Base-by-base conservation (phyloP, 2,797 vertebrate species). In the Cynodonichthys magdalenae region DNA sequence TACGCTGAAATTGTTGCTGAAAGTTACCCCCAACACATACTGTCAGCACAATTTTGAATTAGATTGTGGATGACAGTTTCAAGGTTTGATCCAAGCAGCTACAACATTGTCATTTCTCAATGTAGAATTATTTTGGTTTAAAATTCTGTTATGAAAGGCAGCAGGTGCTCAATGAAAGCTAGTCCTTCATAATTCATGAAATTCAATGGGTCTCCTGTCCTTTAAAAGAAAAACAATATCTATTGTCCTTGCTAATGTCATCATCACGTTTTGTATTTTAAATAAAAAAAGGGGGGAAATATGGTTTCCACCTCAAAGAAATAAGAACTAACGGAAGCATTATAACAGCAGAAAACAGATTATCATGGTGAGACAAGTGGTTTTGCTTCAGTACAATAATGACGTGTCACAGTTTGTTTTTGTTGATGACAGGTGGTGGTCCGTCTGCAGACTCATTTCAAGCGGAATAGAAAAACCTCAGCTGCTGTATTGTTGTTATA, bases 251-350 rank as follows among this genome's bases (percentile, higher is more conserved):
- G 72, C 87, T 87, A 63, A 81, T 91, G 90, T 92, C 83, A 89
- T 92, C 87, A 89, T 82, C 82, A 71, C 75, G 85, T 85, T 89
- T 86, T 88, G 85, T 92, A 77, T 90, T 88, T 84, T 87, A 89
- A 89, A 87, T 87, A 90, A 92, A 92, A 82, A 87, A 87, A 77
- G 87, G 84, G 86, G 79, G 87, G 84, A 86, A 84, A 89, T 85
- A 90, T 89, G 74, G 82, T 76, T 88, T 87, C 75, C 78, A 79
- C 85, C 81, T 88, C 80, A 67, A 74, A 76, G 69, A 75, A 86
- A 90, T 83, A 83, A 76, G 74, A 79, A 75, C 79, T 67, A 81
- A 91, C 86, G 82, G 82, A 88, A 86, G 79, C 81, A 68, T 85
- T 82, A 83, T 87, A 86, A 84, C 73, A 60, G 57, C 57, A 29